A percentile compares a stretch with the other conserved stretches of the same genome.
These are phyloP conservation scores for Picathartes gymnocephalus DNA, from an alignment of 2,113 vertebrate genomes.

Conservation along the genomic window DNA sequence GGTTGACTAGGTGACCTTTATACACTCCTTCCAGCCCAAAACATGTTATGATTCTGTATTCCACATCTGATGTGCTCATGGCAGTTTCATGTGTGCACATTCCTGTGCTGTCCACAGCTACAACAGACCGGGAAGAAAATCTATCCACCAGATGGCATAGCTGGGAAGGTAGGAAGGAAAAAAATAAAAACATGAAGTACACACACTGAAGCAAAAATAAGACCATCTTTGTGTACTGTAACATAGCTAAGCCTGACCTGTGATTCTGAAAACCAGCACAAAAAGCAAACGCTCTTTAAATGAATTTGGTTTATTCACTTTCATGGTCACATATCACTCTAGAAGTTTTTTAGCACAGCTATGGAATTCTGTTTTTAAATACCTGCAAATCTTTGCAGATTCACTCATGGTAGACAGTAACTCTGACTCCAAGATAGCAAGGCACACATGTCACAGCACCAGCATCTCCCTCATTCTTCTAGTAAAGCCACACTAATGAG, in stretches of 20 bases:
- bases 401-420: neutral
- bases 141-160: conserved; percentile 61
- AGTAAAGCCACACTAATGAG: neutral
- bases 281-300: neutral
- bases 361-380: neutral
- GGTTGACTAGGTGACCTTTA: neutral
- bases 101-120: neutral
- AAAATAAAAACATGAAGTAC: neutral
- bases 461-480: neutral
- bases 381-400: neutral
- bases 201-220: neutral
- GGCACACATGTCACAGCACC: neutral
- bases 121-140: neutral
- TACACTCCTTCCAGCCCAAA: neutral
- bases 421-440: neutral
- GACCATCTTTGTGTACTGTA: neutral
- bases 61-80: neutral
- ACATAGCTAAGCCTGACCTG: neutral
- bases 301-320: neutral
- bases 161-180: neutral
- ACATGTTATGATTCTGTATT: neutral
- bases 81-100: neutral
- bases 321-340: accelerated
- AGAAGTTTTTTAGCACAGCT: neutral
- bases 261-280: neutral